phyloP scores from a whole-genome alignment of 2,797 vertebrate species.

The Eulemur mongoz region DNA sequence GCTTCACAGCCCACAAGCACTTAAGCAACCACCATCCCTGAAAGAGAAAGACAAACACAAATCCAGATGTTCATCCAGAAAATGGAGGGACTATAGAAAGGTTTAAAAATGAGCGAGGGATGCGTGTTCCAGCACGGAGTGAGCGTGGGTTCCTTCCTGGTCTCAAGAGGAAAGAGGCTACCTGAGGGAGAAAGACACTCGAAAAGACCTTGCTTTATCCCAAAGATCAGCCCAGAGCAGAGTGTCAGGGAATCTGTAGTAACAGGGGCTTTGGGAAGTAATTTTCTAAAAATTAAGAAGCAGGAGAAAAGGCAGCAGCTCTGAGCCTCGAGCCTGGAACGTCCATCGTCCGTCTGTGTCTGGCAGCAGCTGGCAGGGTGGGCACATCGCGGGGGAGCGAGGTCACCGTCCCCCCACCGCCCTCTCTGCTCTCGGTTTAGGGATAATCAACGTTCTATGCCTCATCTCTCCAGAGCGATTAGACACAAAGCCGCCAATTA shows the following conservation, averaged over 20 bases:
- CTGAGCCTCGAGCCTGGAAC: background rate
- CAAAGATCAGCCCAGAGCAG: background rate
- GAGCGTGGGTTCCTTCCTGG: background rate
- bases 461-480: background rate
- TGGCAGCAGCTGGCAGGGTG: background rate
- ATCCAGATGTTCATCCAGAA: background rate
- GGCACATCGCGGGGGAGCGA: fast-evolving
- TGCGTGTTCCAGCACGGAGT: background rate
- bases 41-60: background rate
- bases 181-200: background rate
- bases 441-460: background rate
- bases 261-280: background rate
- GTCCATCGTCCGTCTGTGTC: fast-evolving
- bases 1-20: background rate
- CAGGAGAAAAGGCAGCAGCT: background rate
- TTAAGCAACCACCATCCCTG: background rate
- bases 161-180: background rate
- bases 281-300: background rate
- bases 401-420: fast-evolving
- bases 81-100: background rate
- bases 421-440: background rate
- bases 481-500: background rate
- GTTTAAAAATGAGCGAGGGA: background rate
- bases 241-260: background rate
- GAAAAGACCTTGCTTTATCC: background rate